A percentile compares a stretch with the other conserved stretches of the same genome.
phyloP scores from a whole-genome alignment of 2,113 vertebrate genomes.

The Proteles cristata region DNA sequence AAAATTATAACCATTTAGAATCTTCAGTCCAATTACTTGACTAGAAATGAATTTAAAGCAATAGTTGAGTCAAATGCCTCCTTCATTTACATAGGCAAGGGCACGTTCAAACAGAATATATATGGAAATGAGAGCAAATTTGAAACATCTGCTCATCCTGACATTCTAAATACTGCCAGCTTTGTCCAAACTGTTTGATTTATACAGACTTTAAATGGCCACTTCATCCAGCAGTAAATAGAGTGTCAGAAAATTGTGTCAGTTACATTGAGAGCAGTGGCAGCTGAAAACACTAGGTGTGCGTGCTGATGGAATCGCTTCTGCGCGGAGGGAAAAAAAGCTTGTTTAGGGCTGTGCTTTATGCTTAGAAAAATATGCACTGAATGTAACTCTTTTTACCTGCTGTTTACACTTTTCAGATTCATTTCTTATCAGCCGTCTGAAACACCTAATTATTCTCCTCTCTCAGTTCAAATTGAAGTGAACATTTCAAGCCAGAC shows the following conservation, averaged over 20 bases:
- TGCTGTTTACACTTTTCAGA: slow-evolving; percentile 71
- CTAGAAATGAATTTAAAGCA: slow-evolving; percentile 85
- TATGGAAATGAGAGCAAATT: slow-evolving; percentile 94
- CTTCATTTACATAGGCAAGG: slow-evolving; percentile 91
- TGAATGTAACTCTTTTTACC: slow-evolving; percentile 66
- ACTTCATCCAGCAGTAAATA: slow-evolving; percentile 85
- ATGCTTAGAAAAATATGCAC: slow-evolving; percentile 49
- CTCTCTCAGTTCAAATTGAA: slow-evolving; percentile 57
- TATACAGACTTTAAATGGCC: slow-evolving; percentile 90
- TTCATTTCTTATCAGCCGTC: slow-evolving; percentile 72
- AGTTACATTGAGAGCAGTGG: slow-evolving; percentile 68
- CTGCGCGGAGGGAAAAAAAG: background rate
- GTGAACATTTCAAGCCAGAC: slow-evolving; percentile 33
- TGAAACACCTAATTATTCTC: slow-evolving; percentile 74
- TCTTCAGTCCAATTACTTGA: slow-evolving; percentile 81
- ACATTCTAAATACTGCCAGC: slow-evolving; percentile 88
- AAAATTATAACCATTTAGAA: slow-evolving; percentile 82
- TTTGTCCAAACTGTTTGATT: slow-evolving; percentile 87
- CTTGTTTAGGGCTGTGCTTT: slow-evolving; percentile 39
- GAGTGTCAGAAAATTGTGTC: slow-evolving; percentile 86
- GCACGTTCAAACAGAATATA: slow-evolving; percentile 91
- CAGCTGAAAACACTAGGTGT: slow-evolving; percentile 64
- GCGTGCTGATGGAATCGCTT: slow-evolving; percentile 9
- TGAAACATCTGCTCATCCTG: slow-evolving; percentile 94
- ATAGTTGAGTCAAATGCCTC: slow-evolving; percentile 82